Conservation (phyloP, 2,113 vertebrate genomes). For the Origma solitaria region DNA sequence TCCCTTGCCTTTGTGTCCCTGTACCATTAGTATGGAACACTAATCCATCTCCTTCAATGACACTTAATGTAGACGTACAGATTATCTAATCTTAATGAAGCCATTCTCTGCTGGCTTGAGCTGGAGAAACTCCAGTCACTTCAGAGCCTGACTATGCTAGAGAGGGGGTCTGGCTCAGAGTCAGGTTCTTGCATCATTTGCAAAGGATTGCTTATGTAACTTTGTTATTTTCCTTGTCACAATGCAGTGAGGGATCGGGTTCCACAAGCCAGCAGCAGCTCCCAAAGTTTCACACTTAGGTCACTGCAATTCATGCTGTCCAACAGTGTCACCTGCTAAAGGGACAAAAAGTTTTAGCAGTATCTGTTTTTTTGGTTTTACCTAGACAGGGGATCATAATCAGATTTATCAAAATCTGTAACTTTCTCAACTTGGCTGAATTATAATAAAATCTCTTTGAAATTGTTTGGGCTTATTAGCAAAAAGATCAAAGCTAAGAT, state of each 20-base stretch:
- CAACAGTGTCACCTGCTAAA: not conserved
- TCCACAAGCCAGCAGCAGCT: not conserved
- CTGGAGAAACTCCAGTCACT: conserved; percentile 9
- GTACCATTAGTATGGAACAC: not conserved
- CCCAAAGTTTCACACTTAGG: not conserved
- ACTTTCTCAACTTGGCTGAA: not conserved
- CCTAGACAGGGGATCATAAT: not conserved
- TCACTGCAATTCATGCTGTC: not conserved
- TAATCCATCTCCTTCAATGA: conserved; percentile 26
- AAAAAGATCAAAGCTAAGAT: not conserved
- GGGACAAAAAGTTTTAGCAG: not conserved
- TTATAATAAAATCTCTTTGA: not conserved
- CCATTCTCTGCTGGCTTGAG: not conserved
- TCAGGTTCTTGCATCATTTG: not conserved
- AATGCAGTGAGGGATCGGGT: not conserved
- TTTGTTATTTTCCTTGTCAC: not conserved
- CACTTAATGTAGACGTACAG: not conserved
- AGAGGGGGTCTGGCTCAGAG: not conserved
- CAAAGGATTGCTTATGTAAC: not conserved
- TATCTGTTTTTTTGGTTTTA: not conserved
- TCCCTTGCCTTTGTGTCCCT: not conserved
- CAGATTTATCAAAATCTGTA: not conserved
- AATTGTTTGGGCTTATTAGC: not conserved
- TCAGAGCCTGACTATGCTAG: not conserved
- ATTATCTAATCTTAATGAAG: conserved; percentile 12